These are phyloP conservation scores for Hydraecia micacea DNA, from an alignment of 2,888 invertebrate species.

Conservation along the genomic window DNA sequence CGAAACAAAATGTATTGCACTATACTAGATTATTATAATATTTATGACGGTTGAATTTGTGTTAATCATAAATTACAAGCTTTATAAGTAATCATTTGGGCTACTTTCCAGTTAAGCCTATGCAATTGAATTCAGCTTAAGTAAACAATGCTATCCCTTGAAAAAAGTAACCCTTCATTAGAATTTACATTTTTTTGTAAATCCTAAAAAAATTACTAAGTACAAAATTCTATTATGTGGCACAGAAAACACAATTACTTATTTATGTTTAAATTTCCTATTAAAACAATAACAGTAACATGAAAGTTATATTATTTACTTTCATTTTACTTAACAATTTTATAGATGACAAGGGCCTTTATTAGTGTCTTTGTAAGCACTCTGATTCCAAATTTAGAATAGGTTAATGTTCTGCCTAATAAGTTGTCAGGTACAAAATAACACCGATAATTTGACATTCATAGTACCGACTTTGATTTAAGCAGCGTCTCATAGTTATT, in stretches of 20 bases:
- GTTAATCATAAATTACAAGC: neutral
- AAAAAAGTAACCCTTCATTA: neutral
- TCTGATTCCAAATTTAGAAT: neutral
- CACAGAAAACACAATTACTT: neutral
- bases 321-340: neutral
- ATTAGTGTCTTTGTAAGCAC: neutral
- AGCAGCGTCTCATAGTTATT: conserved; percentile 15
- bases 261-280: neutral
- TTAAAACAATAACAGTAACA: neutral
- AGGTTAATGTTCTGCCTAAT: conserved; percentile 13
- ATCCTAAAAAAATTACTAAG: neutral
- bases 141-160: neutral
- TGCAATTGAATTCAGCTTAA: neutral
- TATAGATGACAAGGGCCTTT: neutral
- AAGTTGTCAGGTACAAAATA: conserved; percentile 7
- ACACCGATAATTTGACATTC: conserved; percentile 31
- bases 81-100: neutral
- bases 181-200: neutral
- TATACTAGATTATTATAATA: neutral
- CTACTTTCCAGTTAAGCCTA: neutral
- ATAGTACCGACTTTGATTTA: conserved; percentile 3
- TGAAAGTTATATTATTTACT: neutral
- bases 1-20: neutral
- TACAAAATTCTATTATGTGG: neutral
- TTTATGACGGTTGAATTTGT: neutral